Evolutionary conservation across 2,113 vertebrate species (phyloP).

Genomic region (Equus quagga): DNA sequence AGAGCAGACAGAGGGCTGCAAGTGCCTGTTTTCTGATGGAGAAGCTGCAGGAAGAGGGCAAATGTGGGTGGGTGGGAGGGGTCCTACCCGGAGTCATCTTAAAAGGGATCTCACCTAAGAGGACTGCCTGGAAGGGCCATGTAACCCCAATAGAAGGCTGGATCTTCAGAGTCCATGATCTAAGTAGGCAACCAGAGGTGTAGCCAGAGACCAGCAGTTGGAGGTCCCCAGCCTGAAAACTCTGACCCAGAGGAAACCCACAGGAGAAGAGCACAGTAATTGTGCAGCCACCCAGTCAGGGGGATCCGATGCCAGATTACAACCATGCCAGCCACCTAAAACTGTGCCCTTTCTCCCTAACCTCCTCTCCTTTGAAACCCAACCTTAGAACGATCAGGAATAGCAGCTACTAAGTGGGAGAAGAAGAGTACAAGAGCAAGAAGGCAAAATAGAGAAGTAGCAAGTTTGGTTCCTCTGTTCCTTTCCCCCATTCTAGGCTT

Average conservation of each 20-base stretch:
- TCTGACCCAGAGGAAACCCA: not conserved
- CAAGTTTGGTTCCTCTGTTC: not conserved
- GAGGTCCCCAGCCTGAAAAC: not conserved
- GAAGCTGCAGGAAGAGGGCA: not conserved
- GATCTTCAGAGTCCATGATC: not conserved
- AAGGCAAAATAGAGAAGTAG: not conserved
- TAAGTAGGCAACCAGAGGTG: not conserved
- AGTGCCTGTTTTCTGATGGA: not conserved
- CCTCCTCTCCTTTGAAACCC: not conserved
- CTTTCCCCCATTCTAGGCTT: not conserved
- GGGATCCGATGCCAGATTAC: no score
- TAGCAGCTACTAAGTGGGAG: not conserved
- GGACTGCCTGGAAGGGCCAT: not conserved
- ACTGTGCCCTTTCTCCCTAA: not conserved
- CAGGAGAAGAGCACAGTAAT: not conserved
- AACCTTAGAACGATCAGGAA: not conserved
- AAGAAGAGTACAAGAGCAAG: not conserved
- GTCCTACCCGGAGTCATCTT: not conserved
- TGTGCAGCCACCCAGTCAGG: no score
- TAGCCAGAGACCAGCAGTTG: not conserved
- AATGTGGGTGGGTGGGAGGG: not conserved
- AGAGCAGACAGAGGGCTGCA: not conserved
- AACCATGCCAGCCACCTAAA: not conserved
- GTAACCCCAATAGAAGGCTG: not conserved
- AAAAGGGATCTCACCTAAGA: not conserved